Percentiles rank a stretch among this genome's conserved stretches.
Evolutionary conservation across 2,113 vertebrate species (phyloP).

Genomic region (Spizaetus ornatus): DNA sequence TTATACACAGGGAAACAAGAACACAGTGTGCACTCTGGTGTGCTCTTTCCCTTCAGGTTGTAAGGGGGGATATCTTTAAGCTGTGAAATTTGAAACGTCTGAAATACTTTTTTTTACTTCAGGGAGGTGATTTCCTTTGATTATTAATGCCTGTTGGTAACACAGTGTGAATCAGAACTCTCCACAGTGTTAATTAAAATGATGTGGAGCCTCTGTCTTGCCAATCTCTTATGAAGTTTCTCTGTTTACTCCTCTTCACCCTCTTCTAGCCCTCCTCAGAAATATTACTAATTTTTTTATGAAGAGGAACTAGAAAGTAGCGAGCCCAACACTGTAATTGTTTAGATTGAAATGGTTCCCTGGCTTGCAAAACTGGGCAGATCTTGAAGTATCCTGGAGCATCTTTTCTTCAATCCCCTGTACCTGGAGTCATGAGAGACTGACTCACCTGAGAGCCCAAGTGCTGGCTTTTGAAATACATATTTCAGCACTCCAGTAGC

Average conservation of each 20-base stretch:
- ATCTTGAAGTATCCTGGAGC: not conserved
- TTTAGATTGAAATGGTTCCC: not conserved
- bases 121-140: not conserved
- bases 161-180: not conserved
- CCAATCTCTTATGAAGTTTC: not conserved
- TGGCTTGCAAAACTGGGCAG: not conserved
- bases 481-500: not conserved
- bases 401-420: not conserved
- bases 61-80: not conserved
- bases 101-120: not conserved
- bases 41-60: not conserved
- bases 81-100: not conserved
- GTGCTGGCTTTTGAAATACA: not conserved
- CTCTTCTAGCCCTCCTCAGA: not conserved
- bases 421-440: not conserved
- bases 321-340: not conserved
- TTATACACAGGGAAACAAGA: not conserved
- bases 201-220: not conserved
- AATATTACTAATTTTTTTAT: not conserved
- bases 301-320: not conserved
- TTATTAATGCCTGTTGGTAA: not conserved
- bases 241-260: not conserved
- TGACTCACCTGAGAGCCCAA: not conserved
- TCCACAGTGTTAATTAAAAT: not conserved
- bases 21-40: no score